Conservation (phyloP, 2,888 invertebrate genomes). For the Temnothorax unifasciatus region DNA sequence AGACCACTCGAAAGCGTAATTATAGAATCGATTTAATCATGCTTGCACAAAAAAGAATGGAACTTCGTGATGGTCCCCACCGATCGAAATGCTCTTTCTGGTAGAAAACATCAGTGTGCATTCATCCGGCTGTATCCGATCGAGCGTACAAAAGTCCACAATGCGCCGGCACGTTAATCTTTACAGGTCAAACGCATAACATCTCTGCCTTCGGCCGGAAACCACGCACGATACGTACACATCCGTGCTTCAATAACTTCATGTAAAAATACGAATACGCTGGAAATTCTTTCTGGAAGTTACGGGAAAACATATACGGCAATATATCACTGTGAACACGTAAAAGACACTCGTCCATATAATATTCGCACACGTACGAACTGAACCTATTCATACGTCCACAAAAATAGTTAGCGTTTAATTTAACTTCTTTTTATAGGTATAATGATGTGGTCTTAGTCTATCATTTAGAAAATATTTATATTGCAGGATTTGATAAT, state of each 20-base stretch:
- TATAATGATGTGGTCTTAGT: background rate
- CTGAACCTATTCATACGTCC: background rate
- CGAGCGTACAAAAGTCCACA: conserved; percentile 68
- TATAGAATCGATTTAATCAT: conserved; percentile 23
- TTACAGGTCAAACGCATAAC: conserved; percentile 71
- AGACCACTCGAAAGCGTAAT: background rate
- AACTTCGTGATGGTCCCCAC: background rate
- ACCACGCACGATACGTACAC: conserved; percentile 32
- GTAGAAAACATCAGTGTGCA: conserved; percentile 51
- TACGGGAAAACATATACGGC: conserved; percentile 1
- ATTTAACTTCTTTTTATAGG: background rate
- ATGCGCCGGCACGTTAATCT: conserved; percentile 74
- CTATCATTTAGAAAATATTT: background rate
- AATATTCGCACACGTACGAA: conserved; percentile 26
- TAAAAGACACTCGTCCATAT: conserved; percentile 40
- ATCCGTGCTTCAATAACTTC: conserved; percentile 55
- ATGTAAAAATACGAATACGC: conserved; percentile 29
- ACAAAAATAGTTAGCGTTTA: conserved; percentile 6
- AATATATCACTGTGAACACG: conserved; percentile 32
- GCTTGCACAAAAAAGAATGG: conserved; percentile 8
- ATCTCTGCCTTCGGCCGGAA: conserved; percentile 55
- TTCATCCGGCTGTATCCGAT: conserved; percentile 43
- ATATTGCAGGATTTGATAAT: background rate
- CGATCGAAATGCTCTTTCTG: conserved; percentile 53
- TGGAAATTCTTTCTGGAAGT: conserved; percentile 48